phyloP scores from a whole-genome alignment of 1,140 invertebrate species.

The Tenebrio molitor region DNA sequence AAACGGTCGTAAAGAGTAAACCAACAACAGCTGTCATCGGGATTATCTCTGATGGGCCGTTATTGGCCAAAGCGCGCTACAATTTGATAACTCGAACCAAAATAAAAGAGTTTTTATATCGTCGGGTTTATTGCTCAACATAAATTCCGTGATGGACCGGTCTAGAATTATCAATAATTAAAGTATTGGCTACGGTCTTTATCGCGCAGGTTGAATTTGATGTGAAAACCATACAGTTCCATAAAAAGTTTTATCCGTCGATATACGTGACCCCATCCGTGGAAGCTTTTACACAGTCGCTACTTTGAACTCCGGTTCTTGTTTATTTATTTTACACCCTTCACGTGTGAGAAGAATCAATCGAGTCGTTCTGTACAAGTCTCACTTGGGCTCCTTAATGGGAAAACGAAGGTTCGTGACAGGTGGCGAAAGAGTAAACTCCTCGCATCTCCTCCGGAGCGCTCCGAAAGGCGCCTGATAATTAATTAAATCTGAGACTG shows the following conservation, averaged over 20 bases:
- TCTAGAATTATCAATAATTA: slow-evolving; percentile 1
- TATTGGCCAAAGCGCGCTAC: background rate
- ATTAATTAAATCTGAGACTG: slow-evolving; percentile 11
- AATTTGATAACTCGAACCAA: background rate
- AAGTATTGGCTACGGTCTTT: too few species aligned
- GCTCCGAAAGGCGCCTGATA: slow-evolving; percentile 7
- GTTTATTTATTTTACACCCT: too few species aligned
- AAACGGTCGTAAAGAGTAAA: background rate
- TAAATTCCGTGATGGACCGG: background rate
- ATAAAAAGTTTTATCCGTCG: too few species aligned
- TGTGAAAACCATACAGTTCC: too few species aligned
- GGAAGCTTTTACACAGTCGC: too few species aligned
- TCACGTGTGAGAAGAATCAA: too few species aligned
- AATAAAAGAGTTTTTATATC: background rate
- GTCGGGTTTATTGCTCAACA: background rate
- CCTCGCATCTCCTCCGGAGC: background rate
- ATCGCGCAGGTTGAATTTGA: too few species aligned
- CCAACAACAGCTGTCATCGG: background rate
- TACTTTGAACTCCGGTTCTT: too few species aligned
- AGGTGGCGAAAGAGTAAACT: background rate
- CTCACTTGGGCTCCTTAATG: too few species aligned
- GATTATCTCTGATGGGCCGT: background rate
- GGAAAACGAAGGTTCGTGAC: too few species aligned
- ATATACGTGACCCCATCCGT: too few species aligned
- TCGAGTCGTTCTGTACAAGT: too few species aligned